phyloP scores from a whole-genome alignment of 2,113 vertebrate species.

The Ceuthmochares aereus region DNA sequence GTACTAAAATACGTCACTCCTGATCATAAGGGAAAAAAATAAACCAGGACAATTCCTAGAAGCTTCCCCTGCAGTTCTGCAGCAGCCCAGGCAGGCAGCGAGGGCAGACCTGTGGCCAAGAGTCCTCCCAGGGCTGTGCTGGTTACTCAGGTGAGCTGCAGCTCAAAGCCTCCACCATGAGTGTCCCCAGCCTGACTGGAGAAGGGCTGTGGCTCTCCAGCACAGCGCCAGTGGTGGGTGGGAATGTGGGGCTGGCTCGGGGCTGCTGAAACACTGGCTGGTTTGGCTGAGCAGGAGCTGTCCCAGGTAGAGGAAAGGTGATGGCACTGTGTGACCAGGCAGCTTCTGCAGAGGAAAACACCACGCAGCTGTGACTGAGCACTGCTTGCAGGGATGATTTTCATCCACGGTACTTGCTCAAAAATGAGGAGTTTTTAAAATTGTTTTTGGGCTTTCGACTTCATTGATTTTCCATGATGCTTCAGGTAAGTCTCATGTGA shows the following conservation, averaged over 20 bases:
- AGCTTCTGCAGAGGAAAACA: background rate
- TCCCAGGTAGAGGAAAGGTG: background rate
- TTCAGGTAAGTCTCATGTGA: background rate
- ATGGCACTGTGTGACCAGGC: background rate
- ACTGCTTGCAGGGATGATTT: background rate
- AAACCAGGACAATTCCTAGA: background rate
- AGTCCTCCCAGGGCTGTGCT: background rate
- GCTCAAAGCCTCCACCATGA: background rate
- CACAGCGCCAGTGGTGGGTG: background rate
- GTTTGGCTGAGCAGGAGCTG: background rate
- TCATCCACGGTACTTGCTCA: rapidly evolving
- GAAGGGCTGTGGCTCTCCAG: rapidly evolving
- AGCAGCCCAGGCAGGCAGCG: background rate
- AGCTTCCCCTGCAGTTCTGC: background rate
- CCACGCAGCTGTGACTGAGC: rapidly evolving
- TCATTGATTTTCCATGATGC: background rate
- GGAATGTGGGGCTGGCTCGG: background rate
- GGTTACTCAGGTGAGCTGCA: background rate
- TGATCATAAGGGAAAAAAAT: background rate
- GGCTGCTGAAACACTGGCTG: background rate
- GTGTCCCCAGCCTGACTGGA: background rate
- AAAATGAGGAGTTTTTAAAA: rapidly evolving
- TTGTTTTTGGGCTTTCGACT: background rate
- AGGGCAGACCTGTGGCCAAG: background rate
- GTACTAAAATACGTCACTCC: background rate